Percentiles rank a stretch among this genome's conserved stretches.
These are phyloP conservation scores for Empis livida DNA, from an alignment of 2,888 invertebrate species.

Conservation along the genomic window DNA sequence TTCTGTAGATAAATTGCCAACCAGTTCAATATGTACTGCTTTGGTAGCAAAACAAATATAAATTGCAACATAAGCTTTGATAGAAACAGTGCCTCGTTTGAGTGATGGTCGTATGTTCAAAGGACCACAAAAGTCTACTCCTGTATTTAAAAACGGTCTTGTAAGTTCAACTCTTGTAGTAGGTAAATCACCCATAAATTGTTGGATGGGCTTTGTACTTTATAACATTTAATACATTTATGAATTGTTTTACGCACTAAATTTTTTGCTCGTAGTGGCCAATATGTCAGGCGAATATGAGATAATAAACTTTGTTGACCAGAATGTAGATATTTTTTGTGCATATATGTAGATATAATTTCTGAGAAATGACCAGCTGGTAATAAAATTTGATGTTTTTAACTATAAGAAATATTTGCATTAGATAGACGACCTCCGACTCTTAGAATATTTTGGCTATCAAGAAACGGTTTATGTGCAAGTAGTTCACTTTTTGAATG, in stretches of 20 bases:
- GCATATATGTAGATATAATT: background rate
- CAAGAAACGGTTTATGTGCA: slow-evolving; percentile 8
- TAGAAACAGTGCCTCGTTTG: slow-evolving; percentile 4
- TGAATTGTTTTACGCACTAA: slow-evolving; percentile 9
- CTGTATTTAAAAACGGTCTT: slow-evolving; percentile 8
- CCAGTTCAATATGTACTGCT: slow-evolving; percentile 13
- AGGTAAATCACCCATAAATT: slow-evolving; percentile 14
- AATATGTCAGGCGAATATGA: slow-evolving; percentile 12
- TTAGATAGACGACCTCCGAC: slow-evolving; percentile 8
- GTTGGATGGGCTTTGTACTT: slow-evolving; percentile 7
- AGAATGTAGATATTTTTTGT: slow-evolving; percentile 3
- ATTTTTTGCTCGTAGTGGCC: slow-evolving; percentile 14
- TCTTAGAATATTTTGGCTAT: slow-evolving; percentile 5
- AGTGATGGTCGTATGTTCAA: slow-evolving; percentile 3
- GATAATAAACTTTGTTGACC: slow-evolving; percentile 8
- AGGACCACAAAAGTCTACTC: slow-evolving; percentile 11
- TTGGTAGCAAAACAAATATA: slow-evolving; percentile 12
- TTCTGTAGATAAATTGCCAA: slow-evolving; percentile 10
- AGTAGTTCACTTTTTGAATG: no score
- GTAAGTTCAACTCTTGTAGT: slow-evolving; percentile 4
- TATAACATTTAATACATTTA: slow-evolving; percentile 12
- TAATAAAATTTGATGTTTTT: background rate
- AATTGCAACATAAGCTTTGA: slow-evolving; percentile 11
- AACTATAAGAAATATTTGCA: background rate
- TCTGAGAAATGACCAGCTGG: slow-evolving; percentile 4